These are phyloP conservation scores for Notoglanidium macrostoma DNA, from an alignment of 2,797 vertebrate genomes.

Conservation along the genomic window DNA sequence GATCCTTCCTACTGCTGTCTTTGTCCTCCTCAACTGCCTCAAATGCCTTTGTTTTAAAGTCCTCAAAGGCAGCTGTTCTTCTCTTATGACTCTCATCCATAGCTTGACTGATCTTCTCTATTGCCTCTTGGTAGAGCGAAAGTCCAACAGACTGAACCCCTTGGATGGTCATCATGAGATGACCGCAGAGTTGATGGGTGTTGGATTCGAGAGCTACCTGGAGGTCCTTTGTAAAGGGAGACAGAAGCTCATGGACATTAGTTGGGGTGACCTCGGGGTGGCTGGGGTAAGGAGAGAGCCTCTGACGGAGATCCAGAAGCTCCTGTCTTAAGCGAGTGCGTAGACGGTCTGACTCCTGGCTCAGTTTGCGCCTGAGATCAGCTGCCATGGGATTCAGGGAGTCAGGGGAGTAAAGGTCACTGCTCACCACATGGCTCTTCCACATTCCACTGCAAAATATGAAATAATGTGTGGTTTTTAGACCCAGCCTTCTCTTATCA, in stretches of 20 bases:
- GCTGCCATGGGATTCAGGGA: slow-evolving; percentile 61
- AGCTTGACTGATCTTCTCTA: slow-evolving; percentile 64
- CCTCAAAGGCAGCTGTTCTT: slow-evolving; percentile 61
- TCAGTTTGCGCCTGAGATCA: slow-evolving; percentile 71
- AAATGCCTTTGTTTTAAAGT: slow-evolving; percentile 67
- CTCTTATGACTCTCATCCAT: slow-evolving; percentile 67
- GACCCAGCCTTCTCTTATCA: not conserved
- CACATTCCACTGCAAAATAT: slow-evolving; percentile 64
- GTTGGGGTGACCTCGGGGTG: slow-evolving; percentile 56
- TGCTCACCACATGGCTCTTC: slow-evolving; percentile 73
- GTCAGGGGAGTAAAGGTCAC: slow-evolving; percentile 65
- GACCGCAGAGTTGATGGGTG: slow-evolving; percentile 70
- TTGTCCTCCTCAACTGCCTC: slow-evolving; percentile 61
- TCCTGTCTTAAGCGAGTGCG: slow-evolving; percentile 71
- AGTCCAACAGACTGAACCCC: slow-evolving; percentile 59
- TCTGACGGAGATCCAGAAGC: slow-evolving; percentile 72
- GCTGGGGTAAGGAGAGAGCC: slow-evolving; percentile 67
- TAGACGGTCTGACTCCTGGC: slow-evolving; percentile 72
- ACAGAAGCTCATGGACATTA: slow-evolving; percentile 67
- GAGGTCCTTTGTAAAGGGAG: slow-evolving; percentile 70
- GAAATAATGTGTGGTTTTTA: slow-evolving; percentile 11
- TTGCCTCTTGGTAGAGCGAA: slow-evolving; percentile 58
- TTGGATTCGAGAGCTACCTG: slow-evolving; percentile 69
- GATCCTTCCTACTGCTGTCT: slow-evolving; percentile 54
- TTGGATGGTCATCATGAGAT: slow-evolving; percentile 68